Evolutionary conservation across 2,888 invertebrate genomes (phyloP), one percentile per base, ranked within the genome.

Genomic region (Ophion ventricosus): DNA sequence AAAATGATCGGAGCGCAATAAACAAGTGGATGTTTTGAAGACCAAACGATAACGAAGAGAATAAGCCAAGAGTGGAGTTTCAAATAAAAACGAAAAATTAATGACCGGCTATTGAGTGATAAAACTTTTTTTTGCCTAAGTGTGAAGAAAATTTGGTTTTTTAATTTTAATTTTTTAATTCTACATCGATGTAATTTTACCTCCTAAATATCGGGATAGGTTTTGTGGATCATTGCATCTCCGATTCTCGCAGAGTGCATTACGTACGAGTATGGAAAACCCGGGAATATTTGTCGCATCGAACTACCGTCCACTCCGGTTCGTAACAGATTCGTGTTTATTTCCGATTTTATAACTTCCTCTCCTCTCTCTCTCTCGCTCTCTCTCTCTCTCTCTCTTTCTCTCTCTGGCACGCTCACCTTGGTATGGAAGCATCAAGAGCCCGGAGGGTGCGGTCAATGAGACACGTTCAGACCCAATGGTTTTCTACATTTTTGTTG

Each of bases 371-470:
- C 64, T 26, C 61, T 2, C 66, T 35, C 11, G n/a, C n/a, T n/a
- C n/a, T n/a, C n/a, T n/a, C n/a, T n/a, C 63, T 40, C 66, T 61
- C 66, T n/a, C 49, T 59, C 67, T n/a, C 63, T 72, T 35, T 5
- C 59, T 29, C 64, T 26, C 61, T 2, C 66, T 35, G n/a, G n/a
- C 11, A 11, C 26, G 3, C 29, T 17, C 63, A 35, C 35, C 35
- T 35, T 35, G 35, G 35, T 7, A 35, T 35, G 7, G 4, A 8
- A 35, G 35, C 35, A 35, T 82, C 75, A 81, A 74, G 80, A 75
- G 88, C 88, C 81, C 76, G 84, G 89, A 91, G 92, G 91, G 92
- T 92, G 92, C 91, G 91, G 90, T 88, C 88, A 88, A 91, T 90
- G 90, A 35, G 35, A 35, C 35, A 35, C 35, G 35, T 8, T 35